These are phyloP conservation scores for Caerostris darwini DNA, from an alignment of 1,140 invertebrate species.

Conservation along the genomic window DNA sequence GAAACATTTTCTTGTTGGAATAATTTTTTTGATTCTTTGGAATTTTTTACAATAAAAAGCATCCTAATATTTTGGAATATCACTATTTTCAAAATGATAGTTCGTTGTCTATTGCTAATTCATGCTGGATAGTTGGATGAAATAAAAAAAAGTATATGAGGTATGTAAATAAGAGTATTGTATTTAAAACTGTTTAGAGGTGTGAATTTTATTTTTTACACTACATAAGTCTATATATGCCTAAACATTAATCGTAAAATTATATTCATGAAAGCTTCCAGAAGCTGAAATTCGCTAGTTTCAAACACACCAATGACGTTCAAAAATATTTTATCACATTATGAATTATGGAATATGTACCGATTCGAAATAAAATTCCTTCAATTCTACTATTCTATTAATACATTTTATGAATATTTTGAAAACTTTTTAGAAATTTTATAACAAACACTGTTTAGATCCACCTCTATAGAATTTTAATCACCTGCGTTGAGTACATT, in stretches of 20 bases:
- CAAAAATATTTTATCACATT: neutral
- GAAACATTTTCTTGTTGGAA: no score
- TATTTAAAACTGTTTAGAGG: neutral
- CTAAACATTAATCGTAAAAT: neutral
- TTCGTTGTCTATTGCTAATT: neutral
- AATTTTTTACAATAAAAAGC: no score
- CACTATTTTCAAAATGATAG: neutral
- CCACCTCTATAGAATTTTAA: constrained; percentile 25
- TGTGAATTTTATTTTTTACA: neutral
- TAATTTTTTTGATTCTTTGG: no score
- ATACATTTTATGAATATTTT: constrained; percentile 36
- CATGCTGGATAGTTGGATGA: neutral
- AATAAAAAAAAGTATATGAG: neutral
- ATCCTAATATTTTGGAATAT: neutral
- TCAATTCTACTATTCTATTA: constrained; percentile 10
- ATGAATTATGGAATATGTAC: neutral
- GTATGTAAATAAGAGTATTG: neutral
- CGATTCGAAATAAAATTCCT: neutral
- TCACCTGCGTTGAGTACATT: neutral
- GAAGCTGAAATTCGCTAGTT: neutral
- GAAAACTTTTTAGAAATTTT: constrained; percentile 39
- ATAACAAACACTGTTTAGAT: constrained; percentile 11
- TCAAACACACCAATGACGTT: neutral
- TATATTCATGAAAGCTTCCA: neutral
- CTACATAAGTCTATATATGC: neutral